These are phyloP conservation scores for Lordiphosa stackelbergi DNA, from an alignment of 1,140 invertebrate genomes.

Conservation along the genomic window DNA sequence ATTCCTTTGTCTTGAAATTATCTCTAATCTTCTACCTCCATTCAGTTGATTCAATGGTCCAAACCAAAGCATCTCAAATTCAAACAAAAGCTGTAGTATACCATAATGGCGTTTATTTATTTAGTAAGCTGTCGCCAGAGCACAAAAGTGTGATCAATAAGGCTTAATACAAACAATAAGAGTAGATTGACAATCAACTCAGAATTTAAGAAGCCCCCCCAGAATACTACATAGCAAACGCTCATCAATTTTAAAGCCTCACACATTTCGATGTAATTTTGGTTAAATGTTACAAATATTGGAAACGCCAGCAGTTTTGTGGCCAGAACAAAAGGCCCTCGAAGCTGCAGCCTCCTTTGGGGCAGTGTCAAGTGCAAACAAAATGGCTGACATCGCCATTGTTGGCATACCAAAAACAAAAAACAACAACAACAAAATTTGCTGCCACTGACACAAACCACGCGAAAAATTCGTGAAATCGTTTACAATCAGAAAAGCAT, in stretches of 20 bases:
- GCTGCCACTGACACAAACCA: constrained; percentile 53
- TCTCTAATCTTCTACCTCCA: constrained; percentile 21
- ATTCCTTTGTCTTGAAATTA: too few relatives aligned
- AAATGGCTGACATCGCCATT: constrained; percentile 52
- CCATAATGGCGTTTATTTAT: constrained; percentile 31
- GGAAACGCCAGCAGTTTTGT: constrained; percentile 23
- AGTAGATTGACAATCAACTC: neutral
- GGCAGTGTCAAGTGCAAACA: constrained; percentile 63
- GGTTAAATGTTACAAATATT: constrained; percentile 41
- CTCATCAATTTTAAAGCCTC: constrained; percentile 31
- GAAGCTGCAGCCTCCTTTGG: constrained; percentile 22
- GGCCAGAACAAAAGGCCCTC: constrained; percentile 16
- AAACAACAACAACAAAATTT: constrained; percentile 5
- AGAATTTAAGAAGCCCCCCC: constrained; percentile 1
- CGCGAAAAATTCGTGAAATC: constrained; percentile 43
- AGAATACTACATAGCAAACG: neutral
- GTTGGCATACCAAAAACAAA: constrained; percentile 31
- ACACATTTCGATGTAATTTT: neutral
- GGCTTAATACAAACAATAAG: constrained; percentile 15
- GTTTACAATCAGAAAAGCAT: constrained; percentile 13
- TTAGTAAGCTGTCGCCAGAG: constrained; percentile 15
- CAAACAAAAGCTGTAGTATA: constrained; percentile 41
- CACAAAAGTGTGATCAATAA: constrained; percentile 11
- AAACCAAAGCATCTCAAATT: constrained; percentile 9
- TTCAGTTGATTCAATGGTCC: constrained; percentile 21